Evolutionary conservation across 64 coral and sea anemone species (phyloP), one percentile per base, ranked within the genome.

Genomic region (Montipora cactus): DNA sequence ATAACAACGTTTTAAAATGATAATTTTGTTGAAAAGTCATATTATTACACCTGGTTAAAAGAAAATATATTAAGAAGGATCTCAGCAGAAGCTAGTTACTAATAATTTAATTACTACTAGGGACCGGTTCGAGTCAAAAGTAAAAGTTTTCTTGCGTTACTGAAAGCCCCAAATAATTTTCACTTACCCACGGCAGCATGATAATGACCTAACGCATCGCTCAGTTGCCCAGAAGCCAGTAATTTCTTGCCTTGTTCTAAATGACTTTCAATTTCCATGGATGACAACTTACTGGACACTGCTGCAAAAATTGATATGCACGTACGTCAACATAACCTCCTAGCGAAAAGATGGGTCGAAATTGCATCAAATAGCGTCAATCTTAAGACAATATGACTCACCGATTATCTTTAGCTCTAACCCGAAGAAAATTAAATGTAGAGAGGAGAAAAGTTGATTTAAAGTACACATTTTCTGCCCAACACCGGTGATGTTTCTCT

Each of bases 121-220:
- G 11, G 53, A 11, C 74, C 74, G 14, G 37, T 76, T 76, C 74
- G 74, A 76, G 3, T 76, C 3, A 15, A 76, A 45, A 44, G 14
- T 3, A 76, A 1, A 28, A 74, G 25, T 11, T 25, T 74, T 4
- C 74, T 47, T 46, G 10, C 1, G 9, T 9, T n/a, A 7, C 28
- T 46, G 46, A 76, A 12, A 47, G 11, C 10, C 5, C 0, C 2
- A 10, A 48, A 15, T 0, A 13, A 49, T 49, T 78, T 71, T 16
- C 45, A 92, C 96, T 95, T 68, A 99, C 98, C 98, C 62, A 99
- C 98, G 18, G 98, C 98, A 53, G 98, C 98, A 81, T 99, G 98
- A 88, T 99, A 99, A 89, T 99, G 98, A 16, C 71, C 62, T 20
- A 99, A 78, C 1, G 98, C 98, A 96, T 99, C 98, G 18, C 81